A percentile compares a stretch with the other conserved stretches of the same genome.
These are phyloP conservation scores for Anastrepha ludens DNA, from an alignment of 1,140 invertebrate genomes.

Conservation along the genomic window DNA sequence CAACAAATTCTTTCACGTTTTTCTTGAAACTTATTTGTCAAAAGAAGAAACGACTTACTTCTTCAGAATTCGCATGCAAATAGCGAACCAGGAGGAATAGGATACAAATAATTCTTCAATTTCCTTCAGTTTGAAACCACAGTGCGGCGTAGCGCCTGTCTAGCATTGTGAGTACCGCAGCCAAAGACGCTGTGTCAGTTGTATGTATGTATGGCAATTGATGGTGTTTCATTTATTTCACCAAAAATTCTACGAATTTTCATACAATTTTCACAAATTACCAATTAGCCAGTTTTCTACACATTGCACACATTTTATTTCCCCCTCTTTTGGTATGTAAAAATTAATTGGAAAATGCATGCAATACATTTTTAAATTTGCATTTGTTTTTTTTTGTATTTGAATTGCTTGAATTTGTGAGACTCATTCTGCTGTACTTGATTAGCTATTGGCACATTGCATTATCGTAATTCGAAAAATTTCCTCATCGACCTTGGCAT, in stretches of 20 bases:
- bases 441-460: not conserved
- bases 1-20: too few relatives aligned
- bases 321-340: not conserved
- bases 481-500: not conserved
- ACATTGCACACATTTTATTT: not conserved
- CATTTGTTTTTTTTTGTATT: not conserved
- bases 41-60: too few relatives aligned
- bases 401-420: not conserved
- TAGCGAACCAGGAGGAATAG: too few relatives aligned
- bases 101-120: too few relatives aligned
- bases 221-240: not conserved
- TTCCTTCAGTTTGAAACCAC: too few relatives aligned
- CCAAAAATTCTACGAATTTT: not conserved
- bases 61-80: too few relatives aligned
- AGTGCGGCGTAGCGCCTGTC: too few relatives aligned
- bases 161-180: too few relatives aligned
- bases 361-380: not conserved
- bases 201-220: too few relatives aligned
- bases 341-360: not conserved
- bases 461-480: not conserved
- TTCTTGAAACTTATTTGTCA: too few relatives aligned
- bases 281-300: conserved; percentile 15
- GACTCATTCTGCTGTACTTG: not conserved
- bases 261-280: not conserved
- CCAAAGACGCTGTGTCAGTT: too few relatives aligned